Base-by-base conservation (phyloP, 2,888 invertebrate genomes). In the Dinocampus coccinellae region DNA sequence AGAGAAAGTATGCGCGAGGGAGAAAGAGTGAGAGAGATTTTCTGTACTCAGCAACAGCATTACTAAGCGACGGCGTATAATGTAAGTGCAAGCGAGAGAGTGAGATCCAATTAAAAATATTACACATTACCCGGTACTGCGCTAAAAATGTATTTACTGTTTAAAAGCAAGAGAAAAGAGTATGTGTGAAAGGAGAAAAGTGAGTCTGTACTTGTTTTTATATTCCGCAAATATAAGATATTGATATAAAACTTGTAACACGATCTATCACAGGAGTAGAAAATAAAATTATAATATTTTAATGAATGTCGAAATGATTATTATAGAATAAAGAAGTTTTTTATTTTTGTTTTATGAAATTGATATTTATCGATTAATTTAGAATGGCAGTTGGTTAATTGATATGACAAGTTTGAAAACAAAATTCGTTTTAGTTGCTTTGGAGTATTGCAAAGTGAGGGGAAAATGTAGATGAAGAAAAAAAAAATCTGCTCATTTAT, bases 101-200 rank as follows among this genome's bases (percentile, higher is more conserved):
- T 77, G 80, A 82, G 84, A 85, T 86, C 86, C 86, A 87, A 87
- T 87, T 87, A 87, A 87, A 86, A 86, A 86, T 87, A 87, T 87
- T 86, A 86, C 84, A 84, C 84, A 86, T 87, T 87, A 86, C 82
- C 82, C 82, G 80, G 81, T 80, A 81, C 82, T 80, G 79, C 79
- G 79, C 81, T 83, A 84, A 85, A n/a, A 86, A 85, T 82, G 83
- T 85, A 84, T 85, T 85, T 85, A 85, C 82, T 83, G 82, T 85
- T 84, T 84, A 83, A 83, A 84, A 84, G 83, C 81, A 78, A 75
- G 79, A 78, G 77, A 77, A 75, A 77, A 16, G 16, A 16, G 10
- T 47, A n/a, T 47, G 16, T 47, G 47, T 47, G 16, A n/a, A n/a
- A 47, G 16, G 16, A 16, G 16, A n/a, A 16, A 77, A 80, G 75